These are phyloP conservation scores for Lissocephala sabroskyi DNA, from an alignment of 2,888 invertebrate species.

Conservation along the genomic window DNA sequence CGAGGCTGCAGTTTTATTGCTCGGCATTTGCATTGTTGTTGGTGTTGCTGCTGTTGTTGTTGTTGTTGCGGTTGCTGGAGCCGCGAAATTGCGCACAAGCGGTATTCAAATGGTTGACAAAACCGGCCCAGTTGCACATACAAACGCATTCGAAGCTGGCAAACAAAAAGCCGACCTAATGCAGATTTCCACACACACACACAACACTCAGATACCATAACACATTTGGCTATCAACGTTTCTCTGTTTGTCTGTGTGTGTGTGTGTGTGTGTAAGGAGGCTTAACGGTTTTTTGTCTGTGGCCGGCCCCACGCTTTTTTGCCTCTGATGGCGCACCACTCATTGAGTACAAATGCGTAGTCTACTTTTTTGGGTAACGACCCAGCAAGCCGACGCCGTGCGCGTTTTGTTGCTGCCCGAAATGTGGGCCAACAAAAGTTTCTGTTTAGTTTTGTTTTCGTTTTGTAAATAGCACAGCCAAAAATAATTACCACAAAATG, in stretches of 20 bases:
- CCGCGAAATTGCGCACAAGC: constrained; percentile 26
- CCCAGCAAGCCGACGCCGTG: constrained; percentile 11
- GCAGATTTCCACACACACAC: constrained; percentile 3
- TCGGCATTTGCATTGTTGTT: constrained; percentile 23
- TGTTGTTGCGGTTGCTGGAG: constrained; percentile 20
- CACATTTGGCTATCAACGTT: constrained; percentile 16
- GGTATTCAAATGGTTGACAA: constrained; percentile 54
- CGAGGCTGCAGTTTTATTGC: constrained; percentile 30
- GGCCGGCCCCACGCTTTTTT: constrained; percentile 14
- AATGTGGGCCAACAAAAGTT: constrained; percentile 57
- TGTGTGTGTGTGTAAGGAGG: constrained; percentile 1
- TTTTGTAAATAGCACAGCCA: background rate
- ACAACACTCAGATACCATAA: constrained; percentile 1
- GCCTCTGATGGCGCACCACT: constrained; percentile 42
- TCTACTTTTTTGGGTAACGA: constrained; percentile 42
- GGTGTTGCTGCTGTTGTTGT: constrained; percentile 24
- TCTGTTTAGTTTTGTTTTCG: background rate
- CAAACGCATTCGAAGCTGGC: constrained; percentile 2
- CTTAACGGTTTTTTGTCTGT: constrained; percentile 2
- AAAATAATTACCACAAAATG: background rate
- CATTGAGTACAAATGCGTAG: constrained; percentile 46
- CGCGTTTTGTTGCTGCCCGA: constrained; percentile 14
- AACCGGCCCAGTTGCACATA: constrained; percentile 25
- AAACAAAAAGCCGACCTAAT: constrained; percentile 2
- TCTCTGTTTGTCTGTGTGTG: background rate